Base-by-base conservation (phyloP, 2,797 vertebrate species). In the Rhinatrema bivittatum region DNA sequence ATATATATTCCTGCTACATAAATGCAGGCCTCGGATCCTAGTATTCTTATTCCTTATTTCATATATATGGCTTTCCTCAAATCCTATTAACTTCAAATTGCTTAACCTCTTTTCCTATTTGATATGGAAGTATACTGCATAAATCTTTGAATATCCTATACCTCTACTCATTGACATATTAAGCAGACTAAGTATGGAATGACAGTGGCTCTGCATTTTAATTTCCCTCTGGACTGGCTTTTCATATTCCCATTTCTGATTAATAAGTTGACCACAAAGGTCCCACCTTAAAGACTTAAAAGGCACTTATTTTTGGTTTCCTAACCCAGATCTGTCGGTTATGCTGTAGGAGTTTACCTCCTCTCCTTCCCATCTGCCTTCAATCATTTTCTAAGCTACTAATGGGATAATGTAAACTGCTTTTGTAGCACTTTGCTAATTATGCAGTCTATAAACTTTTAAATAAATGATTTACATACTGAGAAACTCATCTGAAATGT, bases 241-340 rank as follows among this genome's bases (percentile, higher is more conserved):
- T 57, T 33, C 8, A 57, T 12, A 56, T 54, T 60, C 32, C 2
- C 0, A 23, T 64, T 71, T 61, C 21, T 59, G 53, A 67, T 56
- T 67, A 74, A 57, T 18, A 46, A 39, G 55, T 33, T 1, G 20
- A 62, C 59, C 37, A 51, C 22, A 42, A 36, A 62, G 45, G 24
- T 52, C 46, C n/a, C 40, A 57, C 12, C 35, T 37, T 50, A 50
- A 53, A 64, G 32, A 32, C 38, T 50, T 42, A 4, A 34, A 36
- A 4, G 39, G 10, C 29, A 31, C 21, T 46, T 58, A 49, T 58
- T 64, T 68, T 76, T 65, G 65, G 48, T 46, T 51, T 56, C 25
- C 17, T 41, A 45, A 10, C 59, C 60, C 42, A 59, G 53, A 65
- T 72, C 32, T 35, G 53, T 63, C 12, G 36, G 32, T 53, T 64